Evolutionary conservation across 1,140 invertebrate species (phyloP), one percentile per base, ranked within the genome.

Genomic region (Zaprionus lachaisei): DNA sequence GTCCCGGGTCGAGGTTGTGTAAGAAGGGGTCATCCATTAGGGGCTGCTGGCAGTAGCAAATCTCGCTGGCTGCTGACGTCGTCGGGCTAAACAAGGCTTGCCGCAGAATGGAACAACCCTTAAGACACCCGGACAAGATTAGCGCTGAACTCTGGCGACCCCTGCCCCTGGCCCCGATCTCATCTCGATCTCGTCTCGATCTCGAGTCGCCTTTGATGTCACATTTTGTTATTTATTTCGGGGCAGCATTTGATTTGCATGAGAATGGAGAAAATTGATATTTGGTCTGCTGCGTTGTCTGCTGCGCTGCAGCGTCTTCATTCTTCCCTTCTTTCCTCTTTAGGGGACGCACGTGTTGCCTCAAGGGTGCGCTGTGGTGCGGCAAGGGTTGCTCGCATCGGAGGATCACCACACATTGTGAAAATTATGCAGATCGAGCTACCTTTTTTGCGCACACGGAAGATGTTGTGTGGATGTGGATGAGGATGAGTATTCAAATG

Each of bases 211-310:
- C 81, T 84, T 84, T 84, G 83, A 87, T 87, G 84, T 89, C 85
- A 89, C 84, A 79, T 79, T 74, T 75, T 82, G 79, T 90, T 90
- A 90, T 90, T 90, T 90, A 90, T 90, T 90, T 85, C 71, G 82
- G 84, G 86, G 86, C 81, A 83, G 73, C 72, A 82, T 82, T 84
- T 90, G 79, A 90, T 90, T 90, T 90, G 85, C 85, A 90, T 90
- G 85, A 90, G 86, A 90, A 90, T 90, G 73, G 62, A 77, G 86
- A 90, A 90, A 90, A 90, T 90, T 90, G 85, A 90, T 90, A 90
- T 90, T 90, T 90, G 85, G 85, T 90, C 85, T 84, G 70, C 49
- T 41, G 57, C 65, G 72, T 81, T 82, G 81, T 84, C 81, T 84
- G n/a, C 31, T 84, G 26, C 41, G 62, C 44, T 67, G 73, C 77